These are phyloP conservation scores for Neoascia interrupta DNA, from an alignment of 2,888 invertebrate species.

Conservation along the genomic window DNA sequence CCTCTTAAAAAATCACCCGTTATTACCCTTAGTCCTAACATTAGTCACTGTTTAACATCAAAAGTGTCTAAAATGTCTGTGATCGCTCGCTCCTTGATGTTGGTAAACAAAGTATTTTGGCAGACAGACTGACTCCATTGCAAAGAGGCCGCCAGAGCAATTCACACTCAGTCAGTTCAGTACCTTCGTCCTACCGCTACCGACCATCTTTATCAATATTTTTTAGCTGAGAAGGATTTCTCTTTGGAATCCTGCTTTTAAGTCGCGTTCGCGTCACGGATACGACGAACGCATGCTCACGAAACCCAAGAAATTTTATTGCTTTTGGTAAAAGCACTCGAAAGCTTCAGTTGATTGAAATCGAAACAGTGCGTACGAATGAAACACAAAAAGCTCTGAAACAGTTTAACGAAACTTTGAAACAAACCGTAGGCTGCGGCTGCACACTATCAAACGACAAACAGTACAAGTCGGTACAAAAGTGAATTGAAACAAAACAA, in stretches of 20 bases:
- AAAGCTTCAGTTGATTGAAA: slow-evolving; percentile 13
- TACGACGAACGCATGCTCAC: slow-evolving; percentile 48
- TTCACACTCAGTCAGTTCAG: too few species aligned
- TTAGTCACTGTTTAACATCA: too few species aligned
- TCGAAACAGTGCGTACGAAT: slow-evolving; percentile 43
- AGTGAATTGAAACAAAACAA: neutral
- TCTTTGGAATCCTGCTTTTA: slow-evolving; percentile 10
- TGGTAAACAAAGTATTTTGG: slow-evolving; percentile 11
- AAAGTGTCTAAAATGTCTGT: too few species aligned
- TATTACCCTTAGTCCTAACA: too few species aligned
- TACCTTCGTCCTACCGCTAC: neutral
- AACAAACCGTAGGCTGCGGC: too few species aligned
- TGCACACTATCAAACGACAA: too few species aligned
- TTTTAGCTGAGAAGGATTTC: too few species aligned
- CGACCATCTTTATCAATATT: too few species aligned
- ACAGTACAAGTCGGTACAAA: neutral
- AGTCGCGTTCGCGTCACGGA: neutral
- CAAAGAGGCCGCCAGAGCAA: too few species aligned
- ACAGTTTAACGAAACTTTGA: slow-evolving; percentile 42
- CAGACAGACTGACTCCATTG: slow-evolving; percentile 55
- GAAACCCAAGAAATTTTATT: neutral
- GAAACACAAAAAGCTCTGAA: too few species aligned
- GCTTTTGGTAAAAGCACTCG: slow-evolving; percentile 20
- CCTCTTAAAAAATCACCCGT: too few species aligned
- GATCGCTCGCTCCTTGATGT: too few species aligned